Conservation (phyloP, 1,140 invertebrate species). For the Neuroterus valhalla region DNA sequence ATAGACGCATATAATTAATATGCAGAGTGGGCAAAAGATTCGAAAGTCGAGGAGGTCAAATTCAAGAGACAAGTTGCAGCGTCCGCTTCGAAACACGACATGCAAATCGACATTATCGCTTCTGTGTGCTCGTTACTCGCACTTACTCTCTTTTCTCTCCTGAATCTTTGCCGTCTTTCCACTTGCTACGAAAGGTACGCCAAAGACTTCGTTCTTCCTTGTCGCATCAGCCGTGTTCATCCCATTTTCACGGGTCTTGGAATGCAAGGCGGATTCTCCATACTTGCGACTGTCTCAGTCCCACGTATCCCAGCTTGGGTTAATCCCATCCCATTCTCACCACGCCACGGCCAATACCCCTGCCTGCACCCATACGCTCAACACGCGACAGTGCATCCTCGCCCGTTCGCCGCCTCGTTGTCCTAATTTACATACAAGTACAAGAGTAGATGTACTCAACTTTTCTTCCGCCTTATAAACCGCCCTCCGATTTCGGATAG, state of each 20-base stretch:
- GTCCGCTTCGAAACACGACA: conserved; percentile 11
- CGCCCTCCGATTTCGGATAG: too few relatives aligned
- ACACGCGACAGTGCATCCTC: too few relatives aligned
- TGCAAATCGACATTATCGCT: conserved; percentile 22
- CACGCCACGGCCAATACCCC: too few relatives aligned
- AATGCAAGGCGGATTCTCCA: not conserved
- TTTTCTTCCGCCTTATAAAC: too few relatives aligned
- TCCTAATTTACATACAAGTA: too few relatives aligned
- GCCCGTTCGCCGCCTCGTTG: too few relatives aligned
- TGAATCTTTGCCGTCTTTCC: not conserved
- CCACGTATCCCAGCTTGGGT: not conserved
- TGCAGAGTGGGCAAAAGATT: conserved; percentile 14
- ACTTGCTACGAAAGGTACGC: not conserved
- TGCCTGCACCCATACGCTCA: too few relatives aligned
- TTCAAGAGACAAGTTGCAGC: not conserved
- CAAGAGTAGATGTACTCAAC: too few relatives aligned
- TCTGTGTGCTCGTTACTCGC: not conserved
- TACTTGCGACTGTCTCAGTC: not conserved
- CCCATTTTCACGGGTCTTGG: conserved; percentile 6
- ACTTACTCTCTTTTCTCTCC: not conserved
- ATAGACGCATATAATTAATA: conserved; percentile 28
- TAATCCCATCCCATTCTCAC: too few relatives aligned
- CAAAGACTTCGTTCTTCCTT: not conserved
- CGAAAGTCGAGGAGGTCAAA: conserved; percentile 4
- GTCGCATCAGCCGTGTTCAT: not conserved